Base-by-base conservation (phyloP, 2,888 invertebrate species). In the Microdon myrmicae region DNA sequence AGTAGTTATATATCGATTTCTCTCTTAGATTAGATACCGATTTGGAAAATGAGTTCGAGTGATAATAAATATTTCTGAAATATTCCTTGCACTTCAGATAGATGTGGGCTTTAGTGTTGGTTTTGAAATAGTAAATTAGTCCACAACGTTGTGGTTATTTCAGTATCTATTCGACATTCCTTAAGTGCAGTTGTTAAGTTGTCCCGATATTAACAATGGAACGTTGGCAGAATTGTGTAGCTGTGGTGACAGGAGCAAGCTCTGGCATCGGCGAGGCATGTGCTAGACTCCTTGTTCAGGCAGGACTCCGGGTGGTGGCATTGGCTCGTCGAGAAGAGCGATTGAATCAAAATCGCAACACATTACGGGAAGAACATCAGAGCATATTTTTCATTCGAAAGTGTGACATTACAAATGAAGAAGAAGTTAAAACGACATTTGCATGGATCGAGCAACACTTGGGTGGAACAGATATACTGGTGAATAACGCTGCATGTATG, bases 231-330 rank as follows among this genome's bases (percentile, higher is more conserved):
- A 45, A 85, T 12, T 81, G 83, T 14, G 82, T 84, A 0, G 86
- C 86, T 1, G 81, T 87, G 8, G 84, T 87, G 39, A 87, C 86
- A 0, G 87, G 87, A n/a, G 86, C 85, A 8, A 86, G 86, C 72
- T 80, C 82, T 0, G 87, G 87, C 1, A 86, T 86, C 51, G 87
- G 84, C 3, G 82, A 82, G 2, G 81, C 81, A 2, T 80, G 82
- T 38, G 77, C 76, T n/a, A 72, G 73, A 28, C 71, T 78, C 2
- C 72, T 85, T 13, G 81, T 81, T 1, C 74, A 78, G 35, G 76
- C 79, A 9, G 86, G 85, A 3, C 68, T 86, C 39, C 81, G 80
- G 34, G 86, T 86, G 0, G 80, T 85, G 1, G 85, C 83, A 0
- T 75, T 85, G 43, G 83, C 84, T 0, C 71, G 76, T 1, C 75